phyloP scores from a whole-genome alignment of 2,888 invertebrate genomes.

The Phortica magna region DNA sequence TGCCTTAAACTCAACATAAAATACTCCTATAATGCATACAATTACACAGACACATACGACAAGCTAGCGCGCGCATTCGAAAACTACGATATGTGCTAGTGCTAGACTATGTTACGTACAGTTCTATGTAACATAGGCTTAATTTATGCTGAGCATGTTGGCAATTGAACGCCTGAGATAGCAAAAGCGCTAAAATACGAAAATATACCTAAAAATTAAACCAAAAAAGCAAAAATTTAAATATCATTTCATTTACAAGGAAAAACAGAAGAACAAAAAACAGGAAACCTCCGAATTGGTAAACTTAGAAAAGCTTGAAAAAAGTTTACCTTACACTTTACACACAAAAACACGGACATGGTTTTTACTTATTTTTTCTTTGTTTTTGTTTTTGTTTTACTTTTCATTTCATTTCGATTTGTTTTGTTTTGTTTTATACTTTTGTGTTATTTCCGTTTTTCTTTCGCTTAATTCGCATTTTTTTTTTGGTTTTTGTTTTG shows the following conservation, averaged over 20 bases:
- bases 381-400: constrained; percentile 23
- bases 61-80: too few relatives aligned
- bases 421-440: constrained; percentile 35
- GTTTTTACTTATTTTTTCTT: background rate
- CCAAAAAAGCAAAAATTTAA: background rate
- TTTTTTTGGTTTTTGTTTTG: constrained; percentile 60
- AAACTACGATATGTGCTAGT: too few relatives aligned
- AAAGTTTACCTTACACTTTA: constrained; percentile 13
- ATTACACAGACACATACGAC: too few relatives aligned
- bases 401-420: constrained; percentile 37
- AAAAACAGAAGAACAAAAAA: background rate
- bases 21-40: too few relatives aligned
- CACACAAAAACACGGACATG: background rate
- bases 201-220: too few relatives aligned
- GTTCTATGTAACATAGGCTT: too few relatives aligned
- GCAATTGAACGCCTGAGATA: too few relatives aligned
- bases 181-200: too few relatives aligned
- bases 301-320: background rate
- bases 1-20: too few relatives aligned
- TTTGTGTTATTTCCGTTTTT: constrained; percentile 42
- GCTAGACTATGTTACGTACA: too few relatives aligned
- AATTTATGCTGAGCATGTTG: too few relatives aligned
- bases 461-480: constrained; percentile 35
- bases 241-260: background rate
- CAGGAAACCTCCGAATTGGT: too few relatives aligned